Base-by-base conservation (phyloP, 2,797 vertebrate genomes). In the Gastrophryne carolinensis region DNA sequence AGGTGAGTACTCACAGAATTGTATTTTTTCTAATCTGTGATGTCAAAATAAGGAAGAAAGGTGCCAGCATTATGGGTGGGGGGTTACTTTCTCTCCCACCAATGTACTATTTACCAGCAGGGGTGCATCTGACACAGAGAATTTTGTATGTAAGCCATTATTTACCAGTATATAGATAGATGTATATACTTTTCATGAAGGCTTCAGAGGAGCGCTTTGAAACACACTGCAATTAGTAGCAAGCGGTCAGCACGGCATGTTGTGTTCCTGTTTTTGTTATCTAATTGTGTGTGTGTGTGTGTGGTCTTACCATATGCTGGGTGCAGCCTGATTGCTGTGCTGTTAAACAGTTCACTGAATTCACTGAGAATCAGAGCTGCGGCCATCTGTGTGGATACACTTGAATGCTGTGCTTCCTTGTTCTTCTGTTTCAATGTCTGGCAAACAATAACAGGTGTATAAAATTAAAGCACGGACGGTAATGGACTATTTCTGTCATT, bases 381-480 rank as follows among this genome's bases (percentile, higher is more conserved):
- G 52, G 63, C 62, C 62, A 58, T 73, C 61, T 73, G 71, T 65
- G 53, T 34, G 71, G 50, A 56, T 47, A 35, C 57, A 29, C 53
- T 44, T 57, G 17, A 47, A 47, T 29, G 49, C 24, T 58, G 72
- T 60, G 10, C 44, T 19, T 63, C 39, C 37, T 13, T 39, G 11
- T 39, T 11, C 37, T 9, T 39, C 34, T 15, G 6, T 19, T 23
- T 49, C n/a, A 49, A 19, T 49, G 19, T 56, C 30, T 56, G 12
- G 53, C 15, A 56, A 17, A 56, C n/a, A 30, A 30, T n/a, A n/a
- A 56, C 13, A 17, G 2, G 53, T 13, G 30, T 47, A 47, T 47
- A 3, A 47, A 21, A n/a, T n/a, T n/a, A n/a, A n/a, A n/a, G n/a
- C n/a, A n/a, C n/a, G n/a, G n/a, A n/a, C n/a, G n/a, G n/a, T n/a